A percentile compares a stretch with the other conserved stretches of the same genome.
Evolutionary conservation across 2,113 vertebrate genomes (phyloP).

Genomic region (Syrmaticus mikado): DNA sequence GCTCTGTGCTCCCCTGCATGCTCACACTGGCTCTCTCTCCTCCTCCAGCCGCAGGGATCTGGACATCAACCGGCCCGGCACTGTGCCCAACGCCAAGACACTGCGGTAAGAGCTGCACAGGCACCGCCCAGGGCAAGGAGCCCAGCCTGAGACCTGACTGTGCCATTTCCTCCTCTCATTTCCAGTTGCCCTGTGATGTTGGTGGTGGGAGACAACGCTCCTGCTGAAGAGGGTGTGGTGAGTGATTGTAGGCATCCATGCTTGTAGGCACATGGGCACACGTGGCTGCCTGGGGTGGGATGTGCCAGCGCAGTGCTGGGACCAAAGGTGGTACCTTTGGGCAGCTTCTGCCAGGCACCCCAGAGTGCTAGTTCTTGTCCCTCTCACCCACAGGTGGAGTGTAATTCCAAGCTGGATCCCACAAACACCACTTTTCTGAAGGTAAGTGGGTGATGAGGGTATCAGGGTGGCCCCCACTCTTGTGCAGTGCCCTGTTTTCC

Average conservation of each 20-base stretch:
- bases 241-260: conserved; percentile 51
- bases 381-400: conserved; percentile 86
- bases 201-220: conserved; percentile 94
- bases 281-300: background rate
- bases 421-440: conserved; percentile 97
- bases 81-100: conserved; percentile 91
- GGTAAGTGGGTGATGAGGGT: conserved; percentile 71
- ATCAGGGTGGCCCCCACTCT: rapidly evolving
- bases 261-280: rapidly evolving
- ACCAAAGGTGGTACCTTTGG: rapidly evolving
- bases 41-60: conserved; percentile 89
- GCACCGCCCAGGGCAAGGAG: background rate
- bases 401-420: conserved; percentile 98
- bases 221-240: conserved; percentile 96
- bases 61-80: conserved; percentile 94
- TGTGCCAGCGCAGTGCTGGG: background rate
- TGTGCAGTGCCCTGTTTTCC: background rate
- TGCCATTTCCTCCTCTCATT: background rate
- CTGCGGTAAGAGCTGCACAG: conserved; percentile 79
- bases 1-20: background rate
- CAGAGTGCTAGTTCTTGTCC: background rate
- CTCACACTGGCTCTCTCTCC: background rate
- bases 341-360: background rate
- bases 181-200: conserved; percentile 95
- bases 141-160: background rate